These are phyloP conservation scores for Cybosia mesomella DNA, from an alignment of 2,888 invertebrate genomes.

Conservation along the genomic window DNA sequence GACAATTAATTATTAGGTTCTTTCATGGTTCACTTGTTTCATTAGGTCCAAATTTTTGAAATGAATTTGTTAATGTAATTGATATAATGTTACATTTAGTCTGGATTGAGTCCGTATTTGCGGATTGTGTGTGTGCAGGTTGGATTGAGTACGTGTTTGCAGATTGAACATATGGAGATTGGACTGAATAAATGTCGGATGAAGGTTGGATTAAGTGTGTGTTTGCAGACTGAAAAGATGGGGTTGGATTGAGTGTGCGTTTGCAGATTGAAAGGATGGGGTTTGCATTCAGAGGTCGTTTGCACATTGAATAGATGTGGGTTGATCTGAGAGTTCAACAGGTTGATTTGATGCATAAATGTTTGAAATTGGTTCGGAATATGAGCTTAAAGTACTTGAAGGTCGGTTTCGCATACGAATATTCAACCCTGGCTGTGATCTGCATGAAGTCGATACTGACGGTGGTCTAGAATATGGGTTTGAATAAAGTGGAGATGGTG, in stretches of 20 bases:
- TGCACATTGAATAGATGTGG: conserved; percentile 30
- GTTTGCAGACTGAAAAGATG: conserved; percentile 22
- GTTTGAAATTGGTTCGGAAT: conserved; percentile 37
- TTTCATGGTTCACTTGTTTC: too few relatives aligned
- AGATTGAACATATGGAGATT: too few relatives aligned
- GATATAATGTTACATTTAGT: too few relatives aligned
- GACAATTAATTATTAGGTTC: too few relatives aligned
- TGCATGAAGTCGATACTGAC: conserved; percentile 32
- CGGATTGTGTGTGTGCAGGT: too few relatives aligned
- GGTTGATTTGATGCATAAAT: conserved; percentile 37
- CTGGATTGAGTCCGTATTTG: too few relatives aligned
- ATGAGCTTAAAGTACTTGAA: conserved; percentile 37
- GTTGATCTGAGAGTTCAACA: conserved; percentile 36
- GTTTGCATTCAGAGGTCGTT: conserved; percentile 32
- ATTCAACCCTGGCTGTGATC: conserved; percentile 26
- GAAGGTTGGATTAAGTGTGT: conserved; percentile 19
- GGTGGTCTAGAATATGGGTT: conserved; percentile 14
- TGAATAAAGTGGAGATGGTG: conserved; percentile 28
- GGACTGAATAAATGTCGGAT: too few relatives aligned
- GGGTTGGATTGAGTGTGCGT: conserved; percentile 28
- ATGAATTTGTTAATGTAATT: too few relatives aligned
- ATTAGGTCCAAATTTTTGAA: conserved; percentile 8
- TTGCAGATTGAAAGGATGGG: conserved; percentile 27
- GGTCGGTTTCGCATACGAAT: conserved; percentile 37
- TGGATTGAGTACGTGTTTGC: too few relatives aligned